Percentiles rank a stretch among this genome's conserved stretches.
phyloP scores from a whole-genome alignment of 2,797 vertebrate genomes.

The Chloroceryle amazona region DNA sequence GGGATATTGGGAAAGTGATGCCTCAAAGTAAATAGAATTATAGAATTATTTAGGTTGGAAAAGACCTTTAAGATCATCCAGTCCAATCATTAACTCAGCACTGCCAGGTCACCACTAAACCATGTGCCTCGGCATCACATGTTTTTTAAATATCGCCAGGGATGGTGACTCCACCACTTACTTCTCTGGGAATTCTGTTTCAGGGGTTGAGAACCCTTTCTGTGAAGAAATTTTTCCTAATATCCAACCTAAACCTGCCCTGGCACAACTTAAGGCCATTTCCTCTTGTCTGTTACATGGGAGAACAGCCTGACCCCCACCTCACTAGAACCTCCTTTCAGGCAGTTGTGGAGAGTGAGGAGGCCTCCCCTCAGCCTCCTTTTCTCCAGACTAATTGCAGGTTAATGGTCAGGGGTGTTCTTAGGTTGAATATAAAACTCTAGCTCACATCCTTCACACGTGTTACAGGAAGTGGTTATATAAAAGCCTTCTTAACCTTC shows the following conservation, averaged over 20 bases:
- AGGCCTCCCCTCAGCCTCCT: background rate
- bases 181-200: background rate
- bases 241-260: background rate
- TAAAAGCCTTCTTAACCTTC: background rate
- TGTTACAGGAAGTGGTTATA: background rate
- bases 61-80: background rate
- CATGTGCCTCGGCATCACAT: background rate
- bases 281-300: too few relatives aligned
- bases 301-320: background rate
- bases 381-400: background rate
- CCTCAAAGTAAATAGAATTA: background rate
- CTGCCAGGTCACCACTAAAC: background rate
- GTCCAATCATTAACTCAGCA: background rate
- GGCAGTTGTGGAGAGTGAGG: background rate
- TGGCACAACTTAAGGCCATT: too few relatives aligned
- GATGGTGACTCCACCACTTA: background rate
- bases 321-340: background rate
- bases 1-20: fast-evolving
- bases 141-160: background rate
- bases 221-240: background rate
- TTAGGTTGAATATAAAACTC: background rate
- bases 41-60: background rate
- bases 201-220: background rate
- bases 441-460: background rate
- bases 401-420: background rate